Evolutionary conservation across 2,113 vertebrate genomes (phyloP).

Genomic region (Puffinus mauretanicus): DNA sequence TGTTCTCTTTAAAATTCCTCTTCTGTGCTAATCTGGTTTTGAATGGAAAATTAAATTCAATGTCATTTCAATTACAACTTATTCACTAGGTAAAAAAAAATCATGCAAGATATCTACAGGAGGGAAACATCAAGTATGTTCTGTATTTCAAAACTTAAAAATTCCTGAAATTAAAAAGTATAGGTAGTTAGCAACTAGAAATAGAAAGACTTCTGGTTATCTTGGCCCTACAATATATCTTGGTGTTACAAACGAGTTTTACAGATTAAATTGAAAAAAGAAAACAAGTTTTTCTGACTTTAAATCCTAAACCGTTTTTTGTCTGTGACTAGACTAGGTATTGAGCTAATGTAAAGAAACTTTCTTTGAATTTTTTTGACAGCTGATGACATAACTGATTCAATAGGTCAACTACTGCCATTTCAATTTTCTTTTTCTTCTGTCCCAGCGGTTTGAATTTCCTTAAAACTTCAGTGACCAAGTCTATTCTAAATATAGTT

Average conservation of each 20-base stretch:
- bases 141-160: not conserved
- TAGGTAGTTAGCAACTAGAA: not conserved
- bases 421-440: not conserved
- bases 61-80: not conserved
- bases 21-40: accelerated
- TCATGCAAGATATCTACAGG: accelerated
- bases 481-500: not conserved
- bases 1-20: accelerated
- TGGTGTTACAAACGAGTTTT: not conserved
- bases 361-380: not conserved
- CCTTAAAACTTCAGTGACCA: not conserved
- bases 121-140: not conserved
- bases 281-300: not conserved
- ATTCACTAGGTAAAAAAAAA: not conserved
- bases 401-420: not conserved
- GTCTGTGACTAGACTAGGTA: not conserved
- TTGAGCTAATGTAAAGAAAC: not conserved
- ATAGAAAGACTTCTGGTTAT: not conserved
- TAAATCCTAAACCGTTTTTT: not conserved
- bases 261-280: not conserved
- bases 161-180: not conserved
- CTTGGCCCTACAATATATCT: accelerated
- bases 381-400: not conserved
- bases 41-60: accelerated
- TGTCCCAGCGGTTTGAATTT: not conserved